Base-by-base conservation (phyloP, 2,113 vertebrate species). In the Clarias macrocephalus region DNA sequence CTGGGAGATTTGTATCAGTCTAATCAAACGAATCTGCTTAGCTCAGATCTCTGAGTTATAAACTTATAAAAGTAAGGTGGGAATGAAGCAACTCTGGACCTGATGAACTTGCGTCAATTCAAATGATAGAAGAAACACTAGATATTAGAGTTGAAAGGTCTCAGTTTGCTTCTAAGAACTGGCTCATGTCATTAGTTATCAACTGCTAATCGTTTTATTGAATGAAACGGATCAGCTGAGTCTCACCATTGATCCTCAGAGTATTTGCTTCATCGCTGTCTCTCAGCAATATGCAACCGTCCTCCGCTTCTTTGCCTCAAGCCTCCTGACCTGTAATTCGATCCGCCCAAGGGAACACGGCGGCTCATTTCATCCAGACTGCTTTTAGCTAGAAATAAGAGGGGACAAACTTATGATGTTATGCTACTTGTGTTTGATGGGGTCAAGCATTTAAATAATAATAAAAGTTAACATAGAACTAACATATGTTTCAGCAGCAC, bases 241-340 rank as follows among this genome's bases (percentile, higher is more conserved):
- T 57, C 76, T 30, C 25, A 18, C 25, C 0, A 57, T 28, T 30
- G 37, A 30, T 62, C 28, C 79, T 57, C n/a, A n/a, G 62, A 23
- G 56, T 19, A 12, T 48, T 19, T 57, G 28, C 75, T 60, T 33
- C 54, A 12, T 33, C 70, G 37, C 42, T 54, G 33, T 42, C 77
- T 62, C 19, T 83, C 62, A 72, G 68, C 37, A 23, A 13, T 37
- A 84, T 66, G 52, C 73, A 23, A 83, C 30, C 30, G 4, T 12
- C n/a, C 82, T 86, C 7, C 18, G 80, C 33, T n/a, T 33, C 73
- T 65, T 84, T 66, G 82, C 33, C 59, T 56, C n/a, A 8, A 63
- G 48, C 63, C 63, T 72, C 3, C 56, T 75, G 48, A 15, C 59
- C 85, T 84, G 81, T 84, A 82, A 81, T 76, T 76, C 4, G 70